Conservation (phyloP, 2,797 vertebrate species). For the Cossypha polioptera region DNA sequence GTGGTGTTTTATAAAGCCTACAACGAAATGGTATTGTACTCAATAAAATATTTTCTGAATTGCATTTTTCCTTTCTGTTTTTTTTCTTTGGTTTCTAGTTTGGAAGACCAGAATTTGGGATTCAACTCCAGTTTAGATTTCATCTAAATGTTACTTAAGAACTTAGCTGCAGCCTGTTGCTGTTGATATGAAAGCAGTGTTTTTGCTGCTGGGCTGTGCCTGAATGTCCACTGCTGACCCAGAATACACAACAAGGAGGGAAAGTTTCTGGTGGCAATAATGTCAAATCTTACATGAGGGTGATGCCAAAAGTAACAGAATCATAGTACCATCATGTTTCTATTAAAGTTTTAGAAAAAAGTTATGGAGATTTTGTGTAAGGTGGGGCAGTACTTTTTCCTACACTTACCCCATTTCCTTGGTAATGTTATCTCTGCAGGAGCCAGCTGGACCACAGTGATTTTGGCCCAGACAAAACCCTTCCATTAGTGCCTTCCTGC, state of each 20-base stretch:
- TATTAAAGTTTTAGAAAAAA: not conserved
- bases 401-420: not conserved
- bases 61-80: slow-evolving; percentile 9
- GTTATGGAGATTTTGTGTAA: not conserved
- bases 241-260: not conserved
- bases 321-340: not conserved
- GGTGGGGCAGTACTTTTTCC: not conserved
- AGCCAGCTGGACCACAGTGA: not conserved
- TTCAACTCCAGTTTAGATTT: not conserved
- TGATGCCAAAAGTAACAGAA: not conserved
- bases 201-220: not conserved
- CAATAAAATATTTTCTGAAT: slow-evolving; percentile 69
- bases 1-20: slow-evolving; percentile 49
- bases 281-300: not conserved
- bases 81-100: not conserved
- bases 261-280: not conserved
- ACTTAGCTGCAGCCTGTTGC: not conserved
- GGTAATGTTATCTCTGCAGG: not conserved
- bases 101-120: not conserved
- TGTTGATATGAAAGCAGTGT: not conserved
- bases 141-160: not conserved
- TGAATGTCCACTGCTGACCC: not conserved
- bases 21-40: slow-evolving; percentile 44
- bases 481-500: not conserved
- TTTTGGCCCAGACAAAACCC: not conserved